phyloP scores from a whole-genome alignment of 2,888 invertebrate species.

The Syritta pipiens region DNA sequence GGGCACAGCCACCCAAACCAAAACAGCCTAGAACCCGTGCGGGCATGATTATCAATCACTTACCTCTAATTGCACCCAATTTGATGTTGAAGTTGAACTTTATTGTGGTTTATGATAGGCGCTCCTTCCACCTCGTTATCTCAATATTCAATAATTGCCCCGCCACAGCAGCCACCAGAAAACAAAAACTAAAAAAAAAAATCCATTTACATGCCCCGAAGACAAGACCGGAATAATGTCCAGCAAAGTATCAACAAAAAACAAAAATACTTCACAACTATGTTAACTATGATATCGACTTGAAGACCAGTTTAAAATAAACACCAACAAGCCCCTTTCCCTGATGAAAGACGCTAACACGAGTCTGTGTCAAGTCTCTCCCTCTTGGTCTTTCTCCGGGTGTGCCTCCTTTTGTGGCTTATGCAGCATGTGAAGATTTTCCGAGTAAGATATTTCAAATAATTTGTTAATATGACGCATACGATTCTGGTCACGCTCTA shows the following conservation, averaged over 20 bases:
- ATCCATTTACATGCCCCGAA: conserved; percentile 4
- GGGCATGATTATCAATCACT: background rate
- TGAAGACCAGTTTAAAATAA: conserved; percentile 32
- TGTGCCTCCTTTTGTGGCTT: background rate
- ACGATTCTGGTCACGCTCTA: conserved; percentile 62
- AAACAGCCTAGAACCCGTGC: too few relatives aligned
- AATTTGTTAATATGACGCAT: conserved; percentile 68
- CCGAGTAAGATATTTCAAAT: conserved; percentile 54
- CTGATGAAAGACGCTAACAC: conserved; percentile 22
- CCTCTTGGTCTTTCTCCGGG: background rate
- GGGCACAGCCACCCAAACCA: too few relatives aligned
- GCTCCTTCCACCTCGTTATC: conserved; percentile 29
- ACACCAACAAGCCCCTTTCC: conserved; percentile 14
- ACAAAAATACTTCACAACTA: background rate
- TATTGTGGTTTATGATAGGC: background rate
- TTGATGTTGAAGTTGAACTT: conserved; percentile 2
- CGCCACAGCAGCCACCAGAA: background rate
- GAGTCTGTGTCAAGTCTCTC: conserved; percentile 3
- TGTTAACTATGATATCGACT: background rate
- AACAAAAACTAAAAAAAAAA: too few relatives aligned
- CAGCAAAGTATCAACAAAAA: background rate
- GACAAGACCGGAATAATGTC: conserved; percentile 18
- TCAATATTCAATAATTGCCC: conserved; percentile 18
- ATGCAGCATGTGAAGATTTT: conserved; percentile 43
- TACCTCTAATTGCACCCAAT: background rate